Conservation (phyloP, 2,888 invertebrate species). For the Lepidochrysops patricia region DNA sequence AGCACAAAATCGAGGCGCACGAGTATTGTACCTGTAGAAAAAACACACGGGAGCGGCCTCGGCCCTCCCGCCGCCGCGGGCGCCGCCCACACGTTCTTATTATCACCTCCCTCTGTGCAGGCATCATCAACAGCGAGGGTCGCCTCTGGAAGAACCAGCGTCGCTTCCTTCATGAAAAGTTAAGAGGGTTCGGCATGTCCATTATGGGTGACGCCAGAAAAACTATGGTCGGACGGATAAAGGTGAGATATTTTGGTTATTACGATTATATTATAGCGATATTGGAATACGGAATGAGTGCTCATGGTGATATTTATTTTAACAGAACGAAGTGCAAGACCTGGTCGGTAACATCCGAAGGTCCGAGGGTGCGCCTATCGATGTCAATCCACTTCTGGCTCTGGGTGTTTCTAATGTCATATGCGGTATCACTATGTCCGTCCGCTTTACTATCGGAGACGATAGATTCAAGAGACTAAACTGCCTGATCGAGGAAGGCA, state of each 20-base stretch:
- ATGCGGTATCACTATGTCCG: constrained; percentile 92
- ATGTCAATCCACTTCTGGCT: constrained; percentile 84
- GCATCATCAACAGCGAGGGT: constrained; percentile 92
- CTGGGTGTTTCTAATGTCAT: constrained; percentile 92
- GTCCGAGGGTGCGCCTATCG: constrained; percentile 79
- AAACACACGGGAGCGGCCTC: constrained; percentile 47
- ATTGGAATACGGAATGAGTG: not conserved
- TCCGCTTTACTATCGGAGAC: constrained; percentile 86
- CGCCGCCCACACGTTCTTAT: constrained; percentile 48
- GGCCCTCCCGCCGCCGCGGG: constrained; percentile 31
- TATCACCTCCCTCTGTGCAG: constrained; percentile 64
- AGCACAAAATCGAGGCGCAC: constrained; percentile 22
- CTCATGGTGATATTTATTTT: constrained; percentile 23
- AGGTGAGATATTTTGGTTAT: constrained; percentile 65
- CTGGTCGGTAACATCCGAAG: constrained; percentile 79
- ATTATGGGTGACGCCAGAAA: constrained; percentile 86
- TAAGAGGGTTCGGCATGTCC: constrained; percentile 91
- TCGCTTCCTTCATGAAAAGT: constrained; percentile 88
- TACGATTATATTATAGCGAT: not conserved
- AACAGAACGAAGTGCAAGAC: constrained; percentile 83
- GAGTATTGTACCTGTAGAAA: constrained; percentile 5
- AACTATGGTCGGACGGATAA: constrained; percentile 88
- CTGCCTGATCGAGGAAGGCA: constrained; percentile 92
- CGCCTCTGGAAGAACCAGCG: constrained; percentile 93
- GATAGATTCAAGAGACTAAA: constrained; percentile 85